Evolutionary conservation across 2,888 invertebrate genomes (phyloP).

Genomic region (Cephus rjabovi): DNA sequence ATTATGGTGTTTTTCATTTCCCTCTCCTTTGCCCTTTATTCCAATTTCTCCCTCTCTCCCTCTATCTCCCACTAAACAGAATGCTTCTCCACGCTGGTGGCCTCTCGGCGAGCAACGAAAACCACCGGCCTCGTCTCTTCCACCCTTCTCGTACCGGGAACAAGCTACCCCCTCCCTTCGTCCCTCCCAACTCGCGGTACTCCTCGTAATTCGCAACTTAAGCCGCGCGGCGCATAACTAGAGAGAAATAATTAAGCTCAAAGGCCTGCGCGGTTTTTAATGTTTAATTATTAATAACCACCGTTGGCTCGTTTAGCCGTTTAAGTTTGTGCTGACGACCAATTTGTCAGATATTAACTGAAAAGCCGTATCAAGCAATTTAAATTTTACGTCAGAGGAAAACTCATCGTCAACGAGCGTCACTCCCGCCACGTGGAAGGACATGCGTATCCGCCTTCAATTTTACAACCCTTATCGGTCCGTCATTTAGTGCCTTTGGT

Average conservation of each 20-base stretch:
- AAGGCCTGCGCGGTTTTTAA: constrained; percentile 35
- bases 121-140: constrained; percentile 1
- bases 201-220: constrained; percentile 31
- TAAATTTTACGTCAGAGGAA: constrained; percentile 31
- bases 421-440: background rate
- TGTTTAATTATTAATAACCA: constrained; percentile 38
- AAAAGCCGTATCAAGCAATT: constrained; percentile 24
- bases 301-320: constrained; percentile 33
- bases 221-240: constrained; percentile 26
- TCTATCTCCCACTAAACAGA: constrained; percentile 20
- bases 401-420: constrained; percentile 8
- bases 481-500: background rate
- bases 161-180: constrained; percentile 17
- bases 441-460: background rate
- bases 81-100: constrained; percentile 4
- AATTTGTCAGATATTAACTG: constrained; percentile 34
- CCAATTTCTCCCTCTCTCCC: constrained; percentile 7
- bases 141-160: constrained; percentile 2
- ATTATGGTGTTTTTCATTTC: constrained; percentile 14
- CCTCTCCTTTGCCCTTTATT: background rate
- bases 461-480: background rate
- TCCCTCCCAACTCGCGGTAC: constrained; percentile 11
- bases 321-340: constrained; percentile 36
- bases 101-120: constrained; percentile 15
- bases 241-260: constrained; percentile 39